A percentile compares a stretch with the other conserved stretches of the same genome.
phyloP scores from a whole-genome alignment of 2,888 invertebrate species.

The Anaspis maculata region DNA sequence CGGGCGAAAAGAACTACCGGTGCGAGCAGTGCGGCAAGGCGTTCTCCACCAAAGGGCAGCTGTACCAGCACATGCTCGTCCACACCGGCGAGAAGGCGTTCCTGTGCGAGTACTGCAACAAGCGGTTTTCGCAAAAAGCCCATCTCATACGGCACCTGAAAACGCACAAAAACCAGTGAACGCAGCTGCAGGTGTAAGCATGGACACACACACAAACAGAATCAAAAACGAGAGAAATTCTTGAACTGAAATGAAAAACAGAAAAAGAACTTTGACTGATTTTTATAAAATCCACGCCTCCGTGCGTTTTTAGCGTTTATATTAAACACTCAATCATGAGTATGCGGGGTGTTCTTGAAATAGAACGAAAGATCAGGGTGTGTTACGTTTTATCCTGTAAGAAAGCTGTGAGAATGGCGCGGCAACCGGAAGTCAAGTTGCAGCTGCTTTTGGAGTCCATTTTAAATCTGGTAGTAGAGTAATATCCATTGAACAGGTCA shows the following conservation, averaged over 20 bases:
- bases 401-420: too few species aligned
- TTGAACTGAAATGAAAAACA: not conserved
- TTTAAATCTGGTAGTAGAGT: too few species aligned
- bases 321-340: too few species aligned
- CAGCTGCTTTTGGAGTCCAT: too few species aligned
- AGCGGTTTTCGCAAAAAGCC: constrained; percentile 41
- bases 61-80: constrained; percentile 40
- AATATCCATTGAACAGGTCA: too few species aligned
- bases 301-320: constrained; percentile 1
- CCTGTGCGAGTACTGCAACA: constrained; percentile 40
- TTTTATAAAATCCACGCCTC: not conserved
- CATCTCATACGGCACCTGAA: constrained; percentile 40
- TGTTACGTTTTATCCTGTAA: too few species aligned
- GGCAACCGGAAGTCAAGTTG: too few species aligned
- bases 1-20: constrained; percentile 41
- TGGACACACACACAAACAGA: too few species aligned
- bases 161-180: constrained; percentile 31
- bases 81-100: constrained; percentile 42
- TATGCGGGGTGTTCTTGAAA: too few species aligned
- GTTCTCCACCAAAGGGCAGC: constrained; percentile 41
- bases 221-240: too few species aligned
- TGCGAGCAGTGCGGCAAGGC: constrained; percentile 41
- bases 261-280: not conserved
- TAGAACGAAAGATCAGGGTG: too few species aligned
- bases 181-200: not conserved